These are phyloP conservation scores for Pseudobourletiella spinata DNA, from an alignment of 1,140 invertebrate genomes.

Conservation along the genomic window DNA sequence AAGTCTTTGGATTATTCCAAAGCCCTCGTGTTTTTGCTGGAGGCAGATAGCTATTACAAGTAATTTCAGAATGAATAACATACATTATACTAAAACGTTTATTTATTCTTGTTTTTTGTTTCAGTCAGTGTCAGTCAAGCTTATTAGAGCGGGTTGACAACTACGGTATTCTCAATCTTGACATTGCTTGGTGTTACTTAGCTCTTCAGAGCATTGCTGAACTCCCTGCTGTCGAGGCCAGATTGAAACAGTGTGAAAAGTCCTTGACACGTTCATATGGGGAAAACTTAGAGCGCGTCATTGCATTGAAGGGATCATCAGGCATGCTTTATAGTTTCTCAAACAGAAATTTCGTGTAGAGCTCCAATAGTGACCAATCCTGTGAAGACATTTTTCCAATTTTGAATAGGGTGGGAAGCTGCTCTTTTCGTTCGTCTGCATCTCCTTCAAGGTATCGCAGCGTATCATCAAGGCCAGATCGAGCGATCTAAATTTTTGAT, in stretches of 20 bases:
- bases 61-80: no score
- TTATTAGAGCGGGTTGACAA: conserved; percentile 45
- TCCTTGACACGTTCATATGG: conserved; percentile 61
- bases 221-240: conserved; percentile 55
- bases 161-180: conserved; percentile 66
- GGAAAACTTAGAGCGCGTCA: conserved; percentile 55
- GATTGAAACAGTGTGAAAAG: conserved; percentile 55
- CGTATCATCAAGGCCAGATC: conserved; percentile 61
- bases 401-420: conserved; percentile 54
- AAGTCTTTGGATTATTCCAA: conserved; percentile 55
- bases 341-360: no score
- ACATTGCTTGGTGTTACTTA: conserved; percentile 77
- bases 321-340: conserved; percentile 44
- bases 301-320: conserved; percentile 55
- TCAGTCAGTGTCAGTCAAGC: conserved; percentile 55
- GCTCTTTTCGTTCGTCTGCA: conserved; percentile 64
- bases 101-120: neutral
- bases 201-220: conserved; percentile 58
- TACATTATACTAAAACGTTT: neutral
- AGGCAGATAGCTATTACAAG: neutral
- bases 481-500: conserved; percentile 51
- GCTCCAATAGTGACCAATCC: no score
- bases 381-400: no score
- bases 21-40: conserved; percentile 57
- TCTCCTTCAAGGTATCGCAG: conserved; percentile 63